phyloP scores from a whole-genome alignment of 92 coral and sea anemone genomes.

The Porites rus region DNA sequence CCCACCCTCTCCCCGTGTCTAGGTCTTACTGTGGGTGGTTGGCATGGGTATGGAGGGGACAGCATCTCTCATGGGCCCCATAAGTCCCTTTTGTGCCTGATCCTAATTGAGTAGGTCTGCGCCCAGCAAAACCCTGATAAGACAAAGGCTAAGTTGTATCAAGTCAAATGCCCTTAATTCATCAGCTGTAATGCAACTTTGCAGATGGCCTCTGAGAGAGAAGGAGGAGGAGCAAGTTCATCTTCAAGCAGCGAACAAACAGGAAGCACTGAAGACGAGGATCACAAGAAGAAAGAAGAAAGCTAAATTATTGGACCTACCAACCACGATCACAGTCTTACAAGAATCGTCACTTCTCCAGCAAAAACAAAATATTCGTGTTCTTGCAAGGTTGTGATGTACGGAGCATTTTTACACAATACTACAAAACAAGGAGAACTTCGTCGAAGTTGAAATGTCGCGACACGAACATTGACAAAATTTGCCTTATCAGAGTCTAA shows the following conservation, averaged over 20 bases:
- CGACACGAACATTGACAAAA: not conserved
- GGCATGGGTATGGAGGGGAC: too few relatives aligned
- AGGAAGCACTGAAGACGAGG: slow-evolving; percentile 58
- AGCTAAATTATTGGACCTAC: slow-evolving; percentile 37
- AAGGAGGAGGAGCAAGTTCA: slow-evolving; percentile 50
- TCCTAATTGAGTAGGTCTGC: too few relatives aligned
- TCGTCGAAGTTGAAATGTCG: slow-evolving; percentile 2
- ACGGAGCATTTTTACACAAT: not conserved
- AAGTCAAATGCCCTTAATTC: too few relatives aligned
- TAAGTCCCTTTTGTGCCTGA: too few relatives aligned
- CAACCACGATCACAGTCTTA: slow-evolving; percentile 24
- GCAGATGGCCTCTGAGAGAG: slow-evolving; percentile 94
- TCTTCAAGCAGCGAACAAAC: slow-evolving; percentile 45
- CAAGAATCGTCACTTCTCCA: slow-evolving; percentile 1
- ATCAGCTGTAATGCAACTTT: not conserved
- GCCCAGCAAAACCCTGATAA: too few relatives aligned
- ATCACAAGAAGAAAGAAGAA: slow-evolving; percentile 49
- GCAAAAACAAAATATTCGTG: not conserved
- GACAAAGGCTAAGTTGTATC: too few relatives aligned
- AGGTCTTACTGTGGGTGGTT: too few relatives aligned
- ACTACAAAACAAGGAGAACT: slow-evolving; percentile 1
- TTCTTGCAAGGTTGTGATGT: slow-evolving; percentile 21
- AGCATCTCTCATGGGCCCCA: too few relatives aligned
- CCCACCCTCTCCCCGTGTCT: too few relatives aligned
- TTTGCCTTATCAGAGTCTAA: not conserved